Evolutionary conservation across 2,113 vertebrate genomes (phyloP), one percentile per base, ranked within the genome.

Genomic region (Hyperopisus bebe): DNA sequence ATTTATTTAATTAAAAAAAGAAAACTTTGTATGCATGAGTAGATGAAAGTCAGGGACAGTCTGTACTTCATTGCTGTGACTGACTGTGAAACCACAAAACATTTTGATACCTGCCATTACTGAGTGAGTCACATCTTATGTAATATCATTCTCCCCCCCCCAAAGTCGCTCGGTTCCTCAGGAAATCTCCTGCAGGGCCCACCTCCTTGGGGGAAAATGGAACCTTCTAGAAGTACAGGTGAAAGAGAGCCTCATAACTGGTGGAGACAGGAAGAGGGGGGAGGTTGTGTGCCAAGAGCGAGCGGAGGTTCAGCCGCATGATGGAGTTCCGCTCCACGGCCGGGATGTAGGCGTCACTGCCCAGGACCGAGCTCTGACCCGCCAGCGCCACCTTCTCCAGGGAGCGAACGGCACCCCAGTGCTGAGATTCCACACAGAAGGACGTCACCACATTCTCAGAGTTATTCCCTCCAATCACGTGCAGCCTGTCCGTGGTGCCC

Each of bases 391-490:
- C 92, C 93, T 95, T 95, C 84, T 93, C 91, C 50, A 92, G 92
- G n/a, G 90, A 35, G 24, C 35, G 89, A 27, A 91, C 48, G 2
- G 89, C 86, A 27, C 94, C 95, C 96, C 96, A 97, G 88, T 92
- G 93, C 46, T 91, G 92, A 42, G 92, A 92, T 27, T 93, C 88
- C 51, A 87, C 90, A 86, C 93, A 94, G 91, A 96, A 96, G 15
- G 95, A 95, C 4, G 94, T 95, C 87, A 96, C 90, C 50, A 96
- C 88, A 39, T 94, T 96, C 85, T 94, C 93, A 3, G 89, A 92
- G 90, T 94, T 95, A 91, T 95, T 96, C 48, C 95, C 94, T 70
- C 96, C 96, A 89, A 97, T 94, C 89, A 97, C 94, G 50, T 95
- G 85, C 92, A 97, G 92, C 74, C 84, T 92, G 89, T 97, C 94